A percentile compares a stretch with the other conserved stretches of the same genome.
Evolutionary conservation across 2,797 vertebrate genomes (phyloP).

Genomic region (Amphiprion clarkii): DNA sequence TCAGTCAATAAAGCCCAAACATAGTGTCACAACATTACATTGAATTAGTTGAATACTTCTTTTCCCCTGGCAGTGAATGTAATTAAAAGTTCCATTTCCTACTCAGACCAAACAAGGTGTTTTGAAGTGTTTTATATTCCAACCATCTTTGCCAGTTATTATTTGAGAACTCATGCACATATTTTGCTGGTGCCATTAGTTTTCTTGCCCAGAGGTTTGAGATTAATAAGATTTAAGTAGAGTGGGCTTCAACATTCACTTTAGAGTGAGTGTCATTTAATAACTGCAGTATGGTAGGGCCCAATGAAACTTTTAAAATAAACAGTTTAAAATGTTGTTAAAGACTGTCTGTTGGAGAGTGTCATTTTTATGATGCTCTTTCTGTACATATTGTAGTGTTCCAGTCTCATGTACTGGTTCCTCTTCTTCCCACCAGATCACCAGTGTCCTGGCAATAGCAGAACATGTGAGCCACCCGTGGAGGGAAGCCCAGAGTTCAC

Average conservation of each 20-base stretch:
- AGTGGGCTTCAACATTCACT: constrained; percentile 9
- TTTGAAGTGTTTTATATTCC: constrained; percentile 31
- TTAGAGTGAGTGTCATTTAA: not conserved
- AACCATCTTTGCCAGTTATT: constrained; percentile 18
- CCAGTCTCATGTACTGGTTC: not conserved
- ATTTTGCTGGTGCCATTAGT: constrained; percentile 19
- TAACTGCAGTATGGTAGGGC: not conserved
- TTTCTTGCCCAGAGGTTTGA: constrained; percentile 14
- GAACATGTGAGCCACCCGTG: constrained; percentile 68
- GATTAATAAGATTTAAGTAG: constrained; percentile 8
- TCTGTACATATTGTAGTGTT: not conserved
- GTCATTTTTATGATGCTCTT: not conserved
- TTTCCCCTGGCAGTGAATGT: constrained; percentile 10
- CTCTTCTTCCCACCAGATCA: constrained; percentile 60
- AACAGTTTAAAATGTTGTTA: too few species aligned
- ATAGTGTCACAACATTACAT: not conserved
- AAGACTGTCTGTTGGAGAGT: too few species aligned
- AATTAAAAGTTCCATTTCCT: constrained; percentile 44
- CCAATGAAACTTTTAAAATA: not conserved
- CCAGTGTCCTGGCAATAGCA: constrained; percentile 66
- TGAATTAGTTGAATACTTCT: constrained; percentile 11
- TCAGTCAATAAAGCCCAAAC: too few species aligned
- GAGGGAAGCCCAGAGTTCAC: constrained; percentile 77
- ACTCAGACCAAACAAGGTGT: constrained; percentile 24
- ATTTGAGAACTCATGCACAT: not conserved